A percentile compares a stretch with the other conserved stretches of the same genome.
phyloP scores from a whole-genome alignment of 2,888 invertebrate genomes.

The Zele albiditarsus region DNA sequence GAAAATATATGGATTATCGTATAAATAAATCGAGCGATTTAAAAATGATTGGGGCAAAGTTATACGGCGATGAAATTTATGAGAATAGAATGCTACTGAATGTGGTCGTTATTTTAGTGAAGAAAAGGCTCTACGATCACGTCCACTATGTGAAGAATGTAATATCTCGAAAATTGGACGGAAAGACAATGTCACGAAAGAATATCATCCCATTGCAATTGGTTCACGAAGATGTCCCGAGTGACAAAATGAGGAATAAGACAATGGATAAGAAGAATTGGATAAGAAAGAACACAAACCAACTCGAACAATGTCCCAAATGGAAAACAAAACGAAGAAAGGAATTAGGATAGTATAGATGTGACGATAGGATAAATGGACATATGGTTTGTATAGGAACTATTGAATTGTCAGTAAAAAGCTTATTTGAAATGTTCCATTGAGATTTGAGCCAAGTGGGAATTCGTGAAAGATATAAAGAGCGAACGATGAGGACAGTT shows the following conservation, averaged over 20 bases:
- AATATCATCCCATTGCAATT: slow-evolving; percentile 25
- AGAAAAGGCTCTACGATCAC: neutral
- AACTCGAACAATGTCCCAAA: slow-evolving; percentile 3
- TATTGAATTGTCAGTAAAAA: slow-evolving; percentile 42
- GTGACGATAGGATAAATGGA: neutral
- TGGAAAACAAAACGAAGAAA: neutral
- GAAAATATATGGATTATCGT: neutral
- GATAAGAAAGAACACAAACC: neutral
- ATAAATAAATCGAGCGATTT: neutral
- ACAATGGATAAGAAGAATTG: slow-evolving; percentile 9
- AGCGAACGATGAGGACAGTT: slow-evolving; percentile 21
- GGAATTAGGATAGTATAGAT: neutral
- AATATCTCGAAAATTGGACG: slow-evolving; percentile 39
- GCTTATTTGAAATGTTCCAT: slow-evolving; percentile 35
- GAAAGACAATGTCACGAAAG: slow-evolving; percentile 28
- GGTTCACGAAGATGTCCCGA: slow-evolving; percentile 1
- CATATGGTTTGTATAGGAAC: neutral
- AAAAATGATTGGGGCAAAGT: neutral
- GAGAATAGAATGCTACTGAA: neutral
- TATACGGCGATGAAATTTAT: neutral
- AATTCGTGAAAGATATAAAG: slow-evolving; percentile 33
- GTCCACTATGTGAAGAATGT: slow-evolving; percentile 2
- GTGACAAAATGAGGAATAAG: slow-evolving; percentile 2
- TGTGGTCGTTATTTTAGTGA: neutral
- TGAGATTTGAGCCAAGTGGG: slow-evolving; percentile 33